Base-by-base conservation (phyloP, 2,113 vertebrate genomes). In the Pseudorasbora parva region DNA sequence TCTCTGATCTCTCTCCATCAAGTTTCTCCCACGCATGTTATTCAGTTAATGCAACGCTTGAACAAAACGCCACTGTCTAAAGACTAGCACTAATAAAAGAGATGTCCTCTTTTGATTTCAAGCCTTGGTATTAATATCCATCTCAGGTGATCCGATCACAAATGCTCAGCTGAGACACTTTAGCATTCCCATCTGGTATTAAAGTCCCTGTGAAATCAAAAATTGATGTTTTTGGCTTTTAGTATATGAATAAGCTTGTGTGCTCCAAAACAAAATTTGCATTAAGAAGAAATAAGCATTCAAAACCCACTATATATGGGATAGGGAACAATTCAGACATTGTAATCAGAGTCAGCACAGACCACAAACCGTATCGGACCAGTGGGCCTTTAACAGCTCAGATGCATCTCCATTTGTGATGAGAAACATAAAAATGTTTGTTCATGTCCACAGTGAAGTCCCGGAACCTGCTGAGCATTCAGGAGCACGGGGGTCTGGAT, bases 381-480 rank as follows among this genome's bases (percentile, higher is more conserved):
- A 37, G 37, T 37, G 37, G 37, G 37, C 37, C 37, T 37, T 37
- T 23, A 23, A n/a, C 5, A 2, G 4, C 25, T 66, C 10, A 23
- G 12, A 19, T 66, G 62, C 57, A 23, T 10, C 57, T 59, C 5
- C 3, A 19, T 54, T 54, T 54, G 49, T 54, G 15, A 51, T 51
- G 6, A 5, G 15, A 54, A 19, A 17, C 49, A 2, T 54, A 6
- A 54, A 6, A 14, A 30, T 11, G 1, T 75, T 4, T 81, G 15
- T 80, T 54, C 14, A 75, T 81, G 76, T 37, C 25, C 25, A 73
- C 79, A 99, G 97, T 99, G 82, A 97, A 97, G 85, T 99, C 97
- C 74, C 96, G 97, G 83, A 98, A 89, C 92, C 94, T 99, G 84
- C 90, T 99, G 30, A 95, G 96, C 76, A 96, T 96, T 5, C 96